phyloP scores from a whole-genome alignment of 2,888 invertebrate species.

The Acleris holmiana region DNA sequence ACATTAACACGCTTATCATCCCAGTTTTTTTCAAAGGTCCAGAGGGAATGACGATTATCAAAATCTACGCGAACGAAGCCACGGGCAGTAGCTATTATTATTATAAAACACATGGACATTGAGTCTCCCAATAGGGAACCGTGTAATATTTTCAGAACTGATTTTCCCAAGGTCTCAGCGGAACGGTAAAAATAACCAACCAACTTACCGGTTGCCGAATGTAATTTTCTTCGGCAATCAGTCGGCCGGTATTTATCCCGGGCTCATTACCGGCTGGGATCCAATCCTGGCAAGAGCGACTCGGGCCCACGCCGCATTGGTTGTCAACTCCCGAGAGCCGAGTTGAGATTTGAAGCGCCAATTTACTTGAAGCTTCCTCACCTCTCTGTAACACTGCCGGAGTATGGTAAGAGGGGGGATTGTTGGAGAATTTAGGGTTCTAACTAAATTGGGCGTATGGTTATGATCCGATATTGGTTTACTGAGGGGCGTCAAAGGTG shows the following conservation, averaged over 20 bases:
- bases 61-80: no score
- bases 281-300: slow-evolving; percentile 61
- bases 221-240: slow-evolving; percentile 64
- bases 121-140: no score
- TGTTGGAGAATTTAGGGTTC: slow-evolving; percentile 28
- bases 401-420: background rate
- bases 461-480: slow-evolving; percentile 72
- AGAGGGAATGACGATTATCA: no score
- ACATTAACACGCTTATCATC: no score
- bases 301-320: slow-evolving; percentile 63
- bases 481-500: slow-evolving; percentile 62
- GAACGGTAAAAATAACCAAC: slow-evolving; percentile 50
- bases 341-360: slow-evolving; percentile 58
- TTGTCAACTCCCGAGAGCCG: slow-evolving; percentile 62
- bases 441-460: slow-evolving; percentile 39
- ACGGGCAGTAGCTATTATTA: no score
- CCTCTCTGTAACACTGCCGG: background rate
- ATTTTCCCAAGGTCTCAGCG: slow-evolving; percentile 35
- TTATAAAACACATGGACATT: no score
- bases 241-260: slow-evolving; percentile 68
- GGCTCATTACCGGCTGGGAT: slow-evolving; percentile 67
- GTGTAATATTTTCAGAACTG: slow-evolving; percentile 29
- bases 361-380: slow-evolving; percentile 43
- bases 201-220: slow-evolving; percentile 56
- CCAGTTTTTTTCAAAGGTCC: no score